Evolutionary conservation across 2,797 vertebrate species (phyloP).

Genomic region (Pseudotriccus pelzelni): DNA sequence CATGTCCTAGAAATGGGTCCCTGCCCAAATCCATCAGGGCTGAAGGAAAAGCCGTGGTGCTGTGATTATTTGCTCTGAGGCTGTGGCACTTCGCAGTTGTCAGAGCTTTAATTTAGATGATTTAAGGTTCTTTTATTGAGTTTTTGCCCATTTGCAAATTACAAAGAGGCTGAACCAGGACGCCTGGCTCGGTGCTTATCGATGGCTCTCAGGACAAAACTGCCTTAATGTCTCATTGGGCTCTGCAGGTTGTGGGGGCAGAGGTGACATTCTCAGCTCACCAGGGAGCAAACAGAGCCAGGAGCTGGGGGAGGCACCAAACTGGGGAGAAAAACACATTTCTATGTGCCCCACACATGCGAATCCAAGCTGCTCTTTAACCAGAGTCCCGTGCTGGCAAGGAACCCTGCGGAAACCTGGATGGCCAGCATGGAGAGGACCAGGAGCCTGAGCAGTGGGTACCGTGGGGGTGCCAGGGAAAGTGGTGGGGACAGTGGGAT

Average conservation of each 20-base stretch:
- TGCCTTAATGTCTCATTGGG: not conserved
- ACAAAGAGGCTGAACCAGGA: conserved; percentile 34
- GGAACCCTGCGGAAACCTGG: not conserved
- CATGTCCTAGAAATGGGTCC: not conserved
- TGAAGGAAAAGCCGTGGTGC: not conserved
- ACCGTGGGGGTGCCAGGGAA: not conserved
- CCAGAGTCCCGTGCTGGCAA: rapidly evolving
- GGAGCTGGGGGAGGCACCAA: not conserved
- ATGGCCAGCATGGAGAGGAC: not conserved
- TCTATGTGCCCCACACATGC: rapidly evolving
- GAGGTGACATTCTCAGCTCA: not conserved
- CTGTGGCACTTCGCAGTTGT: not conserved
- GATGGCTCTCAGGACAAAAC: not conserved
- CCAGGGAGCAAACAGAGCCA: not conserved
- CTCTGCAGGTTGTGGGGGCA: not conserved
- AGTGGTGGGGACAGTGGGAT: not conserved
- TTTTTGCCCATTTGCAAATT: conserved; percentile 27
- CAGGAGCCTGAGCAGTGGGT: not conserved
- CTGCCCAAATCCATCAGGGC: not conserved
- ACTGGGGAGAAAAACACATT: rapidly evolving
- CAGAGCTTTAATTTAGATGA: conserved; percentile 59
- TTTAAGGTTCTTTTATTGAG: conserved; percentile 50
- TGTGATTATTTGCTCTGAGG: not conserved
- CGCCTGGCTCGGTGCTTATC: not conserved
- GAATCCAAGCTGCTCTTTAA: not conserved